Base-by-base conservation (phyloP, 2,888 invertebrate genomes). In the Halictus ligatus region DNA sequence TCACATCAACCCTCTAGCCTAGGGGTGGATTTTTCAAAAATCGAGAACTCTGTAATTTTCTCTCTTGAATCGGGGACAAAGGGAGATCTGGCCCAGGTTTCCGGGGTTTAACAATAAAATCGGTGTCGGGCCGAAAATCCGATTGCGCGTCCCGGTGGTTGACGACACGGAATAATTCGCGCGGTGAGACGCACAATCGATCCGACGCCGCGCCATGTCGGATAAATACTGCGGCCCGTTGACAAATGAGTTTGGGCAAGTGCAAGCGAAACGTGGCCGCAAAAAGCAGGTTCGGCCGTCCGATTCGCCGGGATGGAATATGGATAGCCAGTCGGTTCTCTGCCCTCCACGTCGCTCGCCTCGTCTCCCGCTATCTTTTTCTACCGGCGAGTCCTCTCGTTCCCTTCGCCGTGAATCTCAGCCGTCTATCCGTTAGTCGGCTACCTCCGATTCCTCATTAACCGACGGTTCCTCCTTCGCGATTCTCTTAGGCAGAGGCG, bases 181-280 rank as follows among this genome's bases (percentile, higher is more conserved):
- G 48, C 71, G 21, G 7, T 12, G 40, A 29, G 58, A 25, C n/a
- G 60, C 40, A n/a, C 75, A 46, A 69, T 35, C 29, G 60, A 48
- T 48, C 73, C 43, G 29, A 64, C 64, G 67, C 35, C 67, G 67
- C 67, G 67, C 67, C 54, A n/a, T 46, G 46, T 40, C 48, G 48
- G 29, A 48, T 25, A 81, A 83, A 81, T 78, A 78, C 82, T 74
- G 77, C 77, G 35, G 40, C 74, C 81, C 75, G 64, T 79, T 87
- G 89, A 88, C 87, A 89, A 89, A 89, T 89, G 88, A 89, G 87
- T 88, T 89, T 85, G 87, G 78, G 50, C 89, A 87, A 88, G 88
- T 81, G 85, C 87, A 83, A 88, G 89, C 87, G 88, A 89, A 89
- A 89, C 78, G 88, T 82, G 74, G 80, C 81, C 73, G 88, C 88